These are phyloP conservation scores for Catalaphyllia jardinei DNA, from an alignment of 64 coral and sea anemone genomes.

Conservation along the genomic window DNA sequence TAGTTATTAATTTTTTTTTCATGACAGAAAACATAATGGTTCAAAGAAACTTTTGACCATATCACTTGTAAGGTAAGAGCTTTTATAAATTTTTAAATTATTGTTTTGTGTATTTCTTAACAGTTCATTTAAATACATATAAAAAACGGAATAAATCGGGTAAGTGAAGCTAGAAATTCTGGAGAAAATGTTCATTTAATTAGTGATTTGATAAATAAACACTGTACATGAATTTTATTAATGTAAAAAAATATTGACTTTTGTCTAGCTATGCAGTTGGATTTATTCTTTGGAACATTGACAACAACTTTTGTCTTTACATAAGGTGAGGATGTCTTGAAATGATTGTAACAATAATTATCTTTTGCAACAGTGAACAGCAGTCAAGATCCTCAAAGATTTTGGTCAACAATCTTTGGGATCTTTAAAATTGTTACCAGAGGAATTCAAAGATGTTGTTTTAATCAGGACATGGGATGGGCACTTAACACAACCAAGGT, in stretches of 20 bases:
- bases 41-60: slow-evolving; percentile 17
- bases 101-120: background rate
- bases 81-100: background rate
- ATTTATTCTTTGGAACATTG: slow-evolving; percentile 93
- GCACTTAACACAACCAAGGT: too few relatives aligned
- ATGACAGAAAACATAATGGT: slow-evolving; percentile 31
- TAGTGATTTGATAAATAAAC: background rate
- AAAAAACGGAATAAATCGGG: too few relatives aligned
- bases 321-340: slow-evolving; percentile 44
- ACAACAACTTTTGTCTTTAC: slow-evolving; percentile 82
- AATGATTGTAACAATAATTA: too few relatives aligned
- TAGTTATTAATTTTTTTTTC: background rate
- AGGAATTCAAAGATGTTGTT: too few relatives aligned
- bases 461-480: too few relatives aligned
- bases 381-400: too few relatives aligned
- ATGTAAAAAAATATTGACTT: background rate
- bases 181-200: background rate
- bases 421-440: too few relatives aligned
- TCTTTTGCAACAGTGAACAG: too few relatives aligned
- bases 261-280: slow-evolving; percentile 60
- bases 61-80: slow-evolving; percentile 19
- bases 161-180: too few relatives aligned
- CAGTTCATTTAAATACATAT: background rate
- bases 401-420: too few relatives aligned
- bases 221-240: background rate